Percentiles rank a stretch among this genome's conserved stretches.
Evolutionary conservation across 1,140 invertebrate genomes (phyloP).

Genomic region (Drosophila rufa): DNA sequence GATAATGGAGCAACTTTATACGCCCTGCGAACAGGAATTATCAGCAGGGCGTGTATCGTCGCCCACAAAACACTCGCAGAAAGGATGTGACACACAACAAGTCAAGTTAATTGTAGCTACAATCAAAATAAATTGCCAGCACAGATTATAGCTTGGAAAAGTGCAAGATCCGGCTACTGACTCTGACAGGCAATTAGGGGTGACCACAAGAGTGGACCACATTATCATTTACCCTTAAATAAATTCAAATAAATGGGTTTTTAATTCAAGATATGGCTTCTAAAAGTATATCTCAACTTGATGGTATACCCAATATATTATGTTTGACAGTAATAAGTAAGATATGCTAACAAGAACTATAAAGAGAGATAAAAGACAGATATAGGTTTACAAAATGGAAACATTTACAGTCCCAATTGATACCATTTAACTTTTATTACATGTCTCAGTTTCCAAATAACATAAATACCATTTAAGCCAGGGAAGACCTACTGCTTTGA

Average conservation of each 20-base stretch:
- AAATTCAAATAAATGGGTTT: too few relatives aligned
- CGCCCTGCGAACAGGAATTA: conserved; percentile 11
- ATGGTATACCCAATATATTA: too few relatives aligned
- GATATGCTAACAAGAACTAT: not conserved
- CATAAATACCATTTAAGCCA: conserved; percentile 13
- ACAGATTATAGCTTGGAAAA: not conserved
- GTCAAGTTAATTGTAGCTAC: conserved; percentile 41
- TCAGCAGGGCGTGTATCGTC: conserved; percentile 6
- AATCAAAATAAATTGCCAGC: conserved; percentile 38
- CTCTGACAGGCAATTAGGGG: conserved; percentile 21
- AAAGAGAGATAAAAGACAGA: not conserved
- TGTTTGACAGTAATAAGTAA: too few relatives aligned
- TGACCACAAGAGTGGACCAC: conserved; percentile 1
- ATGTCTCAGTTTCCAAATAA: not conserved
- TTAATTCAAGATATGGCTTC: too few relatives aligned
- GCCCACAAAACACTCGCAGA: conserved; percentile 12
- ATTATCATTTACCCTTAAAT: not conserved
- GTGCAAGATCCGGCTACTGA: conserved; percentile 6
- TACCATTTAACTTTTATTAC: conserved; percentile 6
- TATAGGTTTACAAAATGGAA: not conserved
- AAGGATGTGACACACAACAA: conserved; percentile 29
- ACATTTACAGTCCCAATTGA: not conserved
- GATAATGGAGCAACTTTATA: conserved; percentile 25
- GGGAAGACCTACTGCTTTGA: not conserved
- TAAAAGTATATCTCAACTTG: too few relatives aligned